These are phyloP conservation scores for Lypha dubia DNA, from an alignment of 2,888 invertebrate genomes.

Conservation along the genomic window DNA sequence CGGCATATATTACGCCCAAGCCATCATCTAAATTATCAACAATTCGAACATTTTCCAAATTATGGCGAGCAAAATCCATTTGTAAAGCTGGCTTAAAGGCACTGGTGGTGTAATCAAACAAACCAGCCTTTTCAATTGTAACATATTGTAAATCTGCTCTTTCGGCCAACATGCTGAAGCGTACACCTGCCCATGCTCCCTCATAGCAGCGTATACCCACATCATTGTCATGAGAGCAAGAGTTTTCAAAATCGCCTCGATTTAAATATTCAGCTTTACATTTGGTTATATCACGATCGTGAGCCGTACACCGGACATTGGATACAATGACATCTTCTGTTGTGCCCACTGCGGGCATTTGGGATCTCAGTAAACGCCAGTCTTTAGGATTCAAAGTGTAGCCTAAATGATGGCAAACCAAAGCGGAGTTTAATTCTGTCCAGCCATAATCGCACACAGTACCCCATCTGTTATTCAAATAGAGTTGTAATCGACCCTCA, in stretches of 20 bases:
- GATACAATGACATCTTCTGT: constrained; percentile 91
- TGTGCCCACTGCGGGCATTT: constrained; percentile 91
- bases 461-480: constrained; percentile 95
- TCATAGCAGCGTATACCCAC: constrained; percentile 95
- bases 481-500: constrained; percentile 95
- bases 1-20: constrained; percentile 95
- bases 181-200: constrained; percentile 96
- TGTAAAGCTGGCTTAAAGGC: constrained; percentile 94
- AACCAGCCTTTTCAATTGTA: constrained; percentile 95
- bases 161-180: constrained; percentile 94
- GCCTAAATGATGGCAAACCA: constrained; percentile 98
- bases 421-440: constrained; percentile 94
- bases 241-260: constrained; percentile 91
- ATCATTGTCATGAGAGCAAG: constrained; percentile 93
- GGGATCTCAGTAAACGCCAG: constrained; percentile 92
- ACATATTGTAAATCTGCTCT: constrained; percentile 94
- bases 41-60: constrained; percentile 91
- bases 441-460: constrained; percentile 98
- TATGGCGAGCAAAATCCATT: constrained; percentile 92
- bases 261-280: constrained; percentile 90
- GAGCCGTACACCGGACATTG: constrained; percentile 95
- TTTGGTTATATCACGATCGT: constrained; percentile 94
- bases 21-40: constrained; percentile 96
- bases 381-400: constrained; percentile 95
- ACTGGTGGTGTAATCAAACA: constrained; percentile 95